Evolutionary conservation across 2,113 vertebrate genomes (phyloP).

Genomic region (Sebastes fasciatus): DNA sequence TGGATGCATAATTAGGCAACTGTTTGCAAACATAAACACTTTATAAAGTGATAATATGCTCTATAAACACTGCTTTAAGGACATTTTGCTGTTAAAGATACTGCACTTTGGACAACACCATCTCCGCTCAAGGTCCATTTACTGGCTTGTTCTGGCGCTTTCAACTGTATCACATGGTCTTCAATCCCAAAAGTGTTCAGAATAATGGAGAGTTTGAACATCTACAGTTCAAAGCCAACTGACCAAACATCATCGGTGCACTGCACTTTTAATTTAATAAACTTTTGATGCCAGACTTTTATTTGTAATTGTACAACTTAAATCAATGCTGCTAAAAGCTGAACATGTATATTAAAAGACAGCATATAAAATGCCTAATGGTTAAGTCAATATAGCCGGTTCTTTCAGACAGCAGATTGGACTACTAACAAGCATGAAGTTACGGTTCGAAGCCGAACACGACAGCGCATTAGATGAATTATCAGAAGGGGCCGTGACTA

Average conservation of each 20-base stretch:
- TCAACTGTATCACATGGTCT: no score
- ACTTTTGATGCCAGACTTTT: neutral
- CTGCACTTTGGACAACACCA: no score
- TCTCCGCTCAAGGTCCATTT: no score
- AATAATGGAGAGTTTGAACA: no score
- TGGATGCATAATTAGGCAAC: neutral
- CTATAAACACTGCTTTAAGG: no score
- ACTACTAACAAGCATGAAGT: slow-evolving; percentile 62
- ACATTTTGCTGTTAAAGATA: no score
- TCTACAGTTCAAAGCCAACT: no score
- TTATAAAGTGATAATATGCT: no score
- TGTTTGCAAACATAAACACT: neutral
- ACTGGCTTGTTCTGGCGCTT: no score
- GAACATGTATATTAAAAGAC: neutral
- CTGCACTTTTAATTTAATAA: neutral
- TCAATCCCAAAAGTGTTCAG: no score
- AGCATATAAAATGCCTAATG: slow-evolving; percentile 2
- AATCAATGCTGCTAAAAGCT: slow-evolving; percentile 1
- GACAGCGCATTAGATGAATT: slow-evolving; percentile 68
- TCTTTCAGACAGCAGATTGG: slow-evolving; percentile 43
- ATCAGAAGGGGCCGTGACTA: slow-evolving; percentile 56
- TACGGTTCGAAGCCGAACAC: slow-evolving; percentile 56
- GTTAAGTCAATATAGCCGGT: slow-evolving; percentile 18
- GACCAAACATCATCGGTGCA: no score
- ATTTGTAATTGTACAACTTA: neutral